These are phyloP conservation scores for Stenolophus ochropezus DNA, from an alignment of 2,888 invertebrate species.

Conservation along the genomic window DNA sequence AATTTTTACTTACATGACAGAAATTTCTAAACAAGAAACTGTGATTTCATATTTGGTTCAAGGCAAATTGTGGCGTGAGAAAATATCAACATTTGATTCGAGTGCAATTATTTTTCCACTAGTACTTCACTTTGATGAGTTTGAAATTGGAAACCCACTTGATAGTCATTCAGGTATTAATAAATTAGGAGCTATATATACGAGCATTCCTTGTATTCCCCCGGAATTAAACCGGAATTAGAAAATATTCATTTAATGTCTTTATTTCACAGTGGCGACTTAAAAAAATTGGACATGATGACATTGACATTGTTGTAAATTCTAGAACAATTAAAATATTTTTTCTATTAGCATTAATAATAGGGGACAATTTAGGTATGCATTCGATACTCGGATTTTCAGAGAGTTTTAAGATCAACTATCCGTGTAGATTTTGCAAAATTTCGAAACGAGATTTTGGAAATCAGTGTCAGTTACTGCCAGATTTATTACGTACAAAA, in stretches of 20 bases:
- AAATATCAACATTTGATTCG: too few species aligned
- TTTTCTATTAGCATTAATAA: background rate
- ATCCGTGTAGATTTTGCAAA: slow-evolving; percentile 62
- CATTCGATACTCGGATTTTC: slow-evolving; percentile 59
- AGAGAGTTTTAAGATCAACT: slow-evolving; percentile 60
- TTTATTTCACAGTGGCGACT: slow-evolving; percentile 57
- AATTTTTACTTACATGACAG: too few species aligned
- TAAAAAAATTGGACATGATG: slow-evolving; percentile 17
- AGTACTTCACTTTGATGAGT: slow-evolving; percentile 50
- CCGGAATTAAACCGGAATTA: slow-evolving; percentile 49
- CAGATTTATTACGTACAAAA: too few species aligned
- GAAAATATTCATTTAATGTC: slow-evolving; percentile 56
- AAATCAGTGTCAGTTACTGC: too few species aligned
- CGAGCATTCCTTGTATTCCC: slow-evolving; percentile 55
- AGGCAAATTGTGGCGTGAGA: too few species aligned
- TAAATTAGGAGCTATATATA: slow-evolving; percentile 61
- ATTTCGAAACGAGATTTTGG: background rate
- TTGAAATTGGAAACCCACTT: slow-evolving; percentile 59
- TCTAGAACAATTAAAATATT: background rate
- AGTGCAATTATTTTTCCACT: too few species aligned
- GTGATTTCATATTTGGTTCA: too few species aligned
- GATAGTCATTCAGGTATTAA: slow-evolving; percentile 60
- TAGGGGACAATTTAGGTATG: slow-evolving; percentile 61
- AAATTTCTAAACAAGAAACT: too few species aligned
- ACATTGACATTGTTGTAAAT: background rate